phyloP scores from a whole-genome alignment of 1,140 invertebrate genomes.

The Aphis gossypii region DNA sequence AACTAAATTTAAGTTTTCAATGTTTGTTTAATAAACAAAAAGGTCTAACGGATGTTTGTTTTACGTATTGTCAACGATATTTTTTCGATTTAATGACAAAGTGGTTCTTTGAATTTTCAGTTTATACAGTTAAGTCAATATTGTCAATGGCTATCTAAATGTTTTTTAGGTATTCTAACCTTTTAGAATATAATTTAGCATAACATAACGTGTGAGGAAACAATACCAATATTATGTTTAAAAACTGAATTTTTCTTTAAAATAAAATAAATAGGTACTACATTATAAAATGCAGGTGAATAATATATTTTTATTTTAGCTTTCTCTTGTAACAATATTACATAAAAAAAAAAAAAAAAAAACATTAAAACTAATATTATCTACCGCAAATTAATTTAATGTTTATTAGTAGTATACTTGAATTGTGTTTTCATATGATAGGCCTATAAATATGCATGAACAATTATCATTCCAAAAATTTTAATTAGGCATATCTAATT shows the following conservation, averaged over 20 bases:
- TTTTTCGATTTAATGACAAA: not conserved
- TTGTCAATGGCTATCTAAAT: not conserved
- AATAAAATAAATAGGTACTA: not conserved
- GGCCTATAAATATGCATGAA: not conserved
- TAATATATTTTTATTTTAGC: not conserved
- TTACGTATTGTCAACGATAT: not conserved
- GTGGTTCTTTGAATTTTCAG: not conserved
- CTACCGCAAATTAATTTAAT: not conserved
- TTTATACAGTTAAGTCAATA: not conserved
- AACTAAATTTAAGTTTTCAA: not conserved
- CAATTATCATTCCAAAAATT: not conserved
- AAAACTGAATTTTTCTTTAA: not conserved
- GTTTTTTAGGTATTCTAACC: not conserved
- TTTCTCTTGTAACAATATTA: not conserved
- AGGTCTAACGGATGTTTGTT: conserved; percentile 10
- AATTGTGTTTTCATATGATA: too few species aligned
- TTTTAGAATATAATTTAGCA: not conserved
- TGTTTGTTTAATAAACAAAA: not conserved
- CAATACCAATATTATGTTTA: not conserved
- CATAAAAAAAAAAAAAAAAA: not conserved
- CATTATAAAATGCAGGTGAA: not conserved
- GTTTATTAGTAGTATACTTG: not conserved
- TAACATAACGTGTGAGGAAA: not conserved
- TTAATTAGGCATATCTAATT: not conserved
- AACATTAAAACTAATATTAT: not conserved